These are phyloP conservation scores for Eremobia ochroleuca DNA, from an alignment of 2,888 invertebrate genomes.

Conservation along the genomic window DNA sequence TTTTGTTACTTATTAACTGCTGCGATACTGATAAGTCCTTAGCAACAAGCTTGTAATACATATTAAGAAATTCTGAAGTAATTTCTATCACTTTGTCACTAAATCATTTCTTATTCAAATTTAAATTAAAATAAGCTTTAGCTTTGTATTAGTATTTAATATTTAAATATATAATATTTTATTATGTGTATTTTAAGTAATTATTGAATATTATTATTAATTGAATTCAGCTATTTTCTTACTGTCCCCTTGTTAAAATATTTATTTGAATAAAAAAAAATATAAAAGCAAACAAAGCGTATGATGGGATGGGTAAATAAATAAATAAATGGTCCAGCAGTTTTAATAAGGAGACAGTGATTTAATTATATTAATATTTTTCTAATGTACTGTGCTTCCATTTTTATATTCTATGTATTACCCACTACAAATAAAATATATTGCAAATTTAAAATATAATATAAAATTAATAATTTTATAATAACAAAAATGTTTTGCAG, in stretches of 20 bases:
- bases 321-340: no score
- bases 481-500: conserved; percentile 91
- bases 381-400: conserved; percentile 59
- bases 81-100: conserved; percentile 29
- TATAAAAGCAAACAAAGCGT: neutral
- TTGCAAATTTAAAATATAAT: conserved; percentile 74
- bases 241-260: conserved; percentile 58
- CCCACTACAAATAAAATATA: conserved; percentile 62
- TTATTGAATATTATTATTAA: conserved; percentile 43
- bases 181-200: conserved; percentile 51
- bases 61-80: neutral
- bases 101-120: conserved; percentile 33
- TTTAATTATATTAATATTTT: conserved; percentile 43
- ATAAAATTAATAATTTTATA: conserved; percentile 79
- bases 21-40: neutral
- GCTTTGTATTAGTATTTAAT: conserved; percentile 56
- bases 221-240: conserved; percentile 44
- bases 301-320: no score
- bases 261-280: neutral
- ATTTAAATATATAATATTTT: conserved; percentile 49
- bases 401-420: conserved; percentile 62
- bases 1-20: neutral
- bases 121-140: conserved; percentile 46
- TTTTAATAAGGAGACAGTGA: conserved; percentile 48
- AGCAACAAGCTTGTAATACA: no score